phyloP scores from a whole-genome alignment of 2,888 invertebrate species.

The Busseola fusca region DNA sequence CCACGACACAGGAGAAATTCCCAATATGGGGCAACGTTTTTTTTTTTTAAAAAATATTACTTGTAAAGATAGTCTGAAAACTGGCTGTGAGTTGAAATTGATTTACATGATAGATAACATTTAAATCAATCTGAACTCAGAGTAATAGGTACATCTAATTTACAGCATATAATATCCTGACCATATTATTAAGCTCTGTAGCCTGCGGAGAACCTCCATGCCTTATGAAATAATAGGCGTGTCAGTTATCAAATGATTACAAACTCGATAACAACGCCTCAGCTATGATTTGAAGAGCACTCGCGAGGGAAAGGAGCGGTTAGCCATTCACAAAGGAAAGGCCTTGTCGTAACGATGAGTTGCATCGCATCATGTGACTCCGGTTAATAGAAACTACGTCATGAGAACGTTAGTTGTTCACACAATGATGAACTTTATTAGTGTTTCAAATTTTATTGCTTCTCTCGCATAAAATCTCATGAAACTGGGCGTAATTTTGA shows the following conservation, averaged over 20 bases:
- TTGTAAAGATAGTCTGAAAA: not conserved
- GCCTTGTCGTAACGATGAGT: slow-evolving; percentile 49
- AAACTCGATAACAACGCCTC: slow-evolving; percentile 16
- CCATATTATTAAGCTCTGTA: no score
- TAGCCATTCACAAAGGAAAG: slow-evolving; percentile 59
- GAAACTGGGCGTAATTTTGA: slow-evolving; percentile 12
- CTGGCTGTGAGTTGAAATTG: not conserved
- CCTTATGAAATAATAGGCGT: slow-evolving; percentile 13
- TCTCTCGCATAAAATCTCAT: not conserved
- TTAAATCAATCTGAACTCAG: not conserved
- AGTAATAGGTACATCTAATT: not conserved
- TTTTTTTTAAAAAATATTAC: no score
- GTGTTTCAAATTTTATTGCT: slow-evolving; percentile 5
- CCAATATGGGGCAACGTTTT: no score
- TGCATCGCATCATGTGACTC: slow-evolving; percentile 51
- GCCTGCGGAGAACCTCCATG: not conserved
- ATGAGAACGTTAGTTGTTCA: slow-evolving; percentile 35
- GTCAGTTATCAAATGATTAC: slow-evolving; percentile 29
- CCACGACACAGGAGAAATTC: no score
- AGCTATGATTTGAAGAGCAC: slow-evolving; percentile 26
- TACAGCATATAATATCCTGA: not conserved
- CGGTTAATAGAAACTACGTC: slow-evolving; percentile 40
- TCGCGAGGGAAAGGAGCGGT: slow-evolving; percentile 53
- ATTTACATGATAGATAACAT: not conserved
- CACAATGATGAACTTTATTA: slow-evolving; percentile 33